Evolutionary conservation across 2,888 invertebrate species (phyloP).

Genomic region (Cantharis rufa): DNA sequence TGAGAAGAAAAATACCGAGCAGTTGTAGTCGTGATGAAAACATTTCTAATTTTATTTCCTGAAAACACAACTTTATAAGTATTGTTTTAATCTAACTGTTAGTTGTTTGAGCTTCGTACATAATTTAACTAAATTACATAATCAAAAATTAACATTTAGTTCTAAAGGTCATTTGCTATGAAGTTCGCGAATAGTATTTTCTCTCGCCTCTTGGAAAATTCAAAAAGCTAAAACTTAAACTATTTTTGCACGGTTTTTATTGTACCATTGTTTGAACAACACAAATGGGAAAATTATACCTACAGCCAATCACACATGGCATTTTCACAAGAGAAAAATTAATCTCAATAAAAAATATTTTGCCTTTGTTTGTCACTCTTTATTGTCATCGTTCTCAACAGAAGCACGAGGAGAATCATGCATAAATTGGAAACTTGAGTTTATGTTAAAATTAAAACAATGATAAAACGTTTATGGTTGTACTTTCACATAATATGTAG

Average conservation of each 20-base stretch:
- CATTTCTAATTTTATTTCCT: slow-evolving; percentile 21
- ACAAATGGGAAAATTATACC: background rate
- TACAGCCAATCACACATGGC: background rate
- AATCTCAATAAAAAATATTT: background rate
- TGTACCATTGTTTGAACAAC: background rate
- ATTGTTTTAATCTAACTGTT: background rate
- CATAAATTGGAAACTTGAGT: background rate
- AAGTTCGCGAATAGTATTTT: background rate
- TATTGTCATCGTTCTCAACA: background rate
- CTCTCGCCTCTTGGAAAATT: background rate
- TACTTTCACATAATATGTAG: background rate
- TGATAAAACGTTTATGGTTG: background rate
- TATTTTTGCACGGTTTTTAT: background rate
- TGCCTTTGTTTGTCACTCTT: background rate
- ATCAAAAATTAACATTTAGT: background rate
- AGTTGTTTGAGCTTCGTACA: background rate
- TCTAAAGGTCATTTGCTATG: background rate
- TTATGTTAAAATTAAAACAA: background rate
- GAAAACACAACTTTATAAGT: slow-evolving; percentile 12
- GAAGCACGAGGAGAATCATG: background rate
- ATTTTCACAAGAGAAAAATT: background rate
- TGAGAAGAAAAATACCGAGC: slow-evolving; percentile 11
- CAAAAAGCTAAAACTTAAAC: background rate
- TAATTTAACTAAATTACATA: background rate
- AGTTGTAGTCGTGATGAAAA: slow-evolving; percentile 7